A percentile compares a stretch with the other conserved stretches of the same genome.
Conservation (phyloP, 2,113 vertebrate genomes). For the Plestiodon gilberti region DNA sequence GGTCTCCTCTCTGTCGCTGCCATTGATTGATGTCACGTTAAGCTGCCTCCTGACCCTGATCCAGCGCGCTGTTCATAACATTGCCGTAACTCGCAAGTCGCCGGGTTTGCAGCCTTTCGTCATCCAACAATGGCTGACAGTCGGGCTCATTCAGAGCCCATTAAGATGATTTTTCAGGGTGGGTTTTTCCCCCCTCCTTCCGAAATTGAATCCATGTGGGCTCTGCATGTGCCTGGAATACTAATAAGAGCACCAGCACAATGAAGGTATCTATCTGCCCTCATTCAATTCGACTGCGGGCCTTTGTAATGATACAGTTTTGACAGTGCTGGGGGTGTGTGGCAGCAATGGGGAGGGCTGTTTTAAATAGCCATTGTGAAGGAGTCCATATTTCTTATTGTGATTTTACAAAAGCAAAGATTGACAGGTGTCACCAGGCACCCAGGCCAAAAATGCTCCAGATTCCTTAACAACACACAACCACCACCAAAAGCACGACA, state of each 20-base stretch:
- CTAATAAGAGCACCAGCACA: constrained; percentile 22
- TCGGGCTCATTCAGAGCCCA: constrained; percentile 44
- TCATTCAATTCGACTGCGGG: not conserved
- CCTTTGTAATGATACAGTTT: not conserved
- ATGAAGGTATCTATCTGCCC: not conserved
- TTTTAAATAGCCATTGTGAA: not conserved
- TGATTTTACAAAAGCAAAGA: not conserved
- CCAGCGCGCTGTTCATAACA: not conserved
- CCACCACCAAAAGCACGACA: no score
- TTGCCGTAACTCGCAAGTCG: constrained; percentile 23
- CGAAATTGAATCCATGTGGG: not conserved
- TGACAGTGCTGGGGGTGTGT: not conserved
- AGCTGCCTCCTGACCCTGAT: constrained; percentile 41
- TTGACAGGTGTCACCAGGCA: not conserved
- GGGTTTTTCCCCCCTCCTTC: not conserved
- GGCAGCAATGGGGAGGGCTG: not conserved
- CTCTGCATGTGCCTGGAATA: not conserved
- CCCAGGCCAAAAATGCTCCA: not conserved
- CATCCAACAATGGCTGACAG: constrained; percentile 31
- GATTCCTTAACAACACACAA: not conserved
- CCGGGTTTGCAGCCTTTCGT: not conserved
- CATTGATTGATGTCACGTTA: constrained; percentile 4
- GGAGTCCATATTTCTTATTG: not conserved
- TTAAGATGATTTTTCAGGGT: constrained; percentile 10
- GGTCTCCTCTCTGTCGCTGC: not conserved